These are phyloP conservation scores for Drosophila funebris DNA, from an alignment of 1,140 invertebrate genomes.

Conservation along the genomic window DNA sequence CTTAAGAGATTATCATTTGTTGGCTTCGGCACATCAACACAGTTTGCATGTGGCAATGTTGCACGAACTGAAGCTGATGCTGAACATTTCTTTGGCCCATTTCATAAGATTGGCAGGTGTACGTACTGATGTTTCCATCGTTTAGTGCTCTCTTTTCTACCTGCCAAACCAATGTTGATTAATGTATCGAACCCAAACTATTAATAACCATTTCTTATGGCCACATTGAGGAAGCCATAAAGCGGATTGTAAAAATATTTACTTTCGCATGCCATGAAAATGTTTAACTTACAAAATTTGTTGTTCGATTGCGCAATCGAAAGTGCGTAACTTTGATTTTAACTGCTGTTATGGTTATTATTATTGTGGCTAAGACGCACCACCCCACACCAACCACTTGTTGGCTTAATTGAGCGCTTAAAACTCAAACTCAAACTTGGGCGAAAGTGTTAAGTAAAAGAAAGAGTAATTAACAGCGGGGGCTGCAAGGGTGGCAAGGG, in stretches of 20 bases:
- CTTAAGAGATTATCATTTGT: conserved; percentile 14
- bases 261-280: conserved; percentile 73
- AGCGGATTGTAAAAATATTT: conserved; percentile 60
- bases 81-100: conserved; percentile 30
- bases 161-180: conserved; percentile 56
- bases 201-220: conserved; percentile 55
- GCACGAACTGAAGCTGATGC: neutral
- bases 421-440: conserved; percentile 17
- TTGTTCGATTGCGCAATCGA: conserved; percentile 64
- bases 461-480: conserved; percentile 17
- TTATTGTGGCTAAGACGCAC: conserved; percentile 11
- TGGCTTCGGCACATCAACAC: neutral
- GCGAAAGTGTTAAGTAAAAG: conserved; percentile 31
- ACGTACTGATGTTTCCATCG: neutral
- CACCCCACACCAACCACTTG: neutral
- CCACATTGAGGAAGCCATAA: conserved; percentile 56
- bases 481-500: no score
- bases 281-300: conserved; percentile 17
- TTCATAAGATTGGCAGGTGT: conserved; percentile 58
- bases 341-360: conserved; percentile 26
- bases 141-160: conserved; percentile 8
- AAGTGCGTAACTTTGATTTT: conserved; percentile 69
- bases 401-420: conserved; percentile 56
- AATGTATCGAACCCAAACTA: conserved; percentile 52
- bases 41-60: neutral